Percentiles rank a stretch among this genome's conserved stretches.
Evolutionary conservation across 92 coral and sea anemone species (phyloP).

Genomic region (Ricordea florida): DNA sequence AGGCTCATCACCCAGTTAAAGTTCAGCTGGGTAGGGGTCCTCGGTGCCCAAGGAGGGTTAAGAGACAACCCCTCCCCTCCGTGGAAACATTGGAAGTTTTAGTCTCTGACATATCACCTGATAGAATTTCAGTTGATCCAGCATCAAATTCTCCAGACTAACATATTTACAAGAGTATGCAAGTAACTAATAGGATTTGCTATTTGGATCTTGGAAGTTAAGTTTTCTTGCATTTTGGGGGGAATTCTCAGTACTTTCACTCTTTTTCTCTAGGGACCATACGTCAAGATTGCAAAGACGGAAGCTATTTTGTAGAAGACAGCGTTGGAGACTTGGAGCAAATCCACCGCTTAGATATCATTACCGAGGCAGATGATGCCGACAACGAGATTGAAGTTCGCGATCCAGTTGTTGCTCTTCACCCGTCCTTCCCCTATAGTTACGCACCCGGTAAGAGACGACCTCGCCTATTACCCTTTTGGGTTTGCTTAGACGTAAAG

Average conservation of each 20-base stretch:
- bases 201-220: too few relatives aligned
- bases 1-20: too few relatives aligned
- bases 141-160: too few relatives aligned
- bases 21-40: too few relatives aligned
- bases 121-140: too few relatives aligned
- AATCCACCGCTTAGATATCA: slow-evolving; percentile 85
- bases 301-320: slow-evolving; percentile 87
- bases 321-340: slow-evolving; percentile 96
- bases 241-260: background rate
- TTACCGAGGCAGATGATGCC: slow-evolving; percentile 96
- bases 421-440: slow-evolving; percentile 91
- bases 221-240: background rate
- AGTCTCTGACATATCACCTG: too few relatives aligned
- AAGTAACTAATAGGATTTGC: too few relatives aligned
- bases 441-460: slow-evolving; percentile 89
- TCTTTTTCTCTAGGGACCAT: slow-evolving; percentile 71
- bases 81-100: too few relatives aligned
- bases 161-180: too few relatives aligned
- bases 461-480: background rate
- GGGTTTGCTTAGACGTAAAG: too few relatives aligned
- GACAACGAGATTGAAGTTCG: slow-evolving; percentile 80
- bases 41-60: too few relatives aligned
- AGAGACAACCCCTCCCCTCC: too few relatives aligned
- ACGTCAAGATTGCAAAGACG: slow-evolving; percentile 80
- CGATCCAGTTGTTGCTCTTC: slow-evolving; percentile 90